Percentiles rank a stretch among this genome's conserved stretches.
These are phyloP conservation scores for Eupithecia subumbrata DNA, from an alignment of 2,888 invertebrate genomes.

Conservation along the genomic window DNA sequence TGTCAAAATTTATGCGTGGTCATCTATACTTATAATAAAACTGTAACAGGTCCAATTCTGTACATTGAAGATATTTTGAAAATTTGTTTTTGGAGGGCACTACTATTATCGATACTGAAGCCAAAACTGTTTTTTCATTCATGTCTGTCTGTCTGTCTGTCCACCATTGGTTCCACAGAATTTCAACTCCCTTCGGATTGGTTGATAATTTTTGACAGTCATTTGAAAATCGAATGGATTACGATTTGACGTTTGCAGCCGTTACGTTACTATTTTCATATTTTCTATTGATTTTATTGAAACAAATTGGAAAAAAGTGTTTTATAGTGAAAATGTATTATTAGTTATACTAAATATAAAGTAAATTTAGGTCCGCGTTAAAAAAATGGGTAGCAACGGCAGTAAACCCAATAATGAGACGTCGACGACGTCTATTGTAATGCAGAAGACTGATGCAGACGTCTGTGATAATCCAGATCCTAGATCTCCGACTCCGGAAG, in stretches of 20 bases:
- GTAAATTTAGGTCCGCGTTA: slow-evolving; percentile 17
- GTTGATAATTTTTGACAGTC: neutral
- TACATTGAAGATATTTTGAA: too few species aligned
- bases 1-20: too few species aligned
- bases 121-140: too few species aligned
- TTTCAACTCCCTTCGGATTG: neutral
- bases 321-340: slow-evolving; percentile 28
- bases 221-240: slow-evolving; percentile 27
- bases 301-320: slow-evolving; percentile 24
- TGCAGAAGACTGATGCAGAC: slow-evolving; percentile 63
- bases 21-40: too few species aligned
- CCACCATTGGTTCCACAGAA: neutral
- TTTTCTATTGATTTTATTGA: slow-evolving; percentile 36
- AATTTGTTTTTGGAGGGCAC: too few species aligned
- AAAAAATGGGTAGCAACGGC: slow-evolving; percentile 75
- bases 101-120: too few species aligned
- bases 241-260: slow-evolving; percentile 53
- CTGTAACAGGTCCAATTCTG: too few species aligned
- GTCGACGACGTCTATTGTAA: slow-evolving; percentile 48
- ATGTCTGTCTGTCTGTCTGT: too few species aligned
- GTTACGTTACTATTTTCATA: slow-evolving; percentile 67
- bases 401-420: slow-evolving; percentile 68
- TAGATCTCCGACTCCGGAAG: slow-evolving; percentile 85
- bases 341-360: slow-evolving; percentile 8
- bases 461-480: slow-evolving; percentile 76